These are phyloP conservation scores for Artibeus lituratus DNA, from an alignment of 2,797 vertebrate species.

Conservation along the genomic window DNA sequence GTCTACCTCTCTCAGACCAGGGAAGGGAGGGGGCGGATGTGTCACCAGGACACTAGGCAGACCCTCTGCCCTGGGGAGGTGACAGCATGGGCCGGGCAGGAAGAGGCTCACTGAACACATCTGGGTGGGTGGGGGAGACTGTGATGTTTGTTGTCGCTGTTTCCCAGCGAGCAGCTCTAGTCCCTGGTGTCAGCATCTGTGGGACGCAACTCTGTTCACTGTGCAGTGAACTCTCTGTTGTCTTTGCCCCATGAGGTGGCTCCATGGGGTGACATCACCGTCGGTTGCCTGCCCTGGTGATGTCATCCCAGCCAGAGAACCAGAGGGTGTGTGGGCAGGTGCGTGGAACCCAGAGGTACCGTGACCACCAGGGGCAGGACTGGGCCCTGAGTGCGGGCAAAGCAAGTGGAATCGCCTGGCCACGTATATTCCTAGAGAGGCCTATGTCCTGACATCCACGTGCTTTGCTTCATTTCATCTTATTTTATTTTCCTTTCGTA, in stretches of 20 bases:
- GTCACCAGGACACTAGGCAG: no score
- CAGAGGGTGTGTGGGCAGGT: rapidly evolving
- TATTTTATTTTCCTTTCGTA: neutral
- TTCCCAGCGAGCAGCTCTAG: neutral
- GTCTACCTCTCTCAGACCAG: neutral
- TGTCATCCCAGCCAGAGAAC: neutral
- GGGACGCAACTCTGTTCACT: rapidly evolving
- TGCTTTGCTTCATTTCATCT: neutral
- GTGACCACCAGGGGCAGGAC: rapidly evolving
- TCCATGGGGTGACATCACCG: neutral
- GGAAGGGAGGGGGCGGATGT: rapidly evolving
- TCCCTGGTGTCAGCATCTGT: rapidly evolving
- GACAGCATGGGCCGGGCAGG: neutral
- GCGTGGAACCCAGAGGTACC: rapidly evolving
- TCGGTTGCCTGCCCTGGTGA: neutral
- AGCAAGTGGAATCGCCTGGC: rapidly evolving
- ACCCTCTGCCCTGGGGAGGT: no score
- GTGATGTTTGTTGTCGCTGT: rapidly evolving
- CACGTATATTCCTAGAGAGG: rapidly evolving
- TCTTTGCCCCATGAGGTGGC: rapidly evolving
- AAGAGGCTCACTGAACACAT: neutral
- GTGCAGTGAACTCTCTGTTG: rapidly evolving
- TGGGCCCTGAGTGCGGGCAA: neutral
- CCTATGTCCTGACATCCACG: neutral
- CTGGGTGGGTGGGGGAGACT: neutral